phyloP scores from a whole-genome alignment of 2,888 invertebrate genomes.

The Mesorhabditis belari region DNA sequence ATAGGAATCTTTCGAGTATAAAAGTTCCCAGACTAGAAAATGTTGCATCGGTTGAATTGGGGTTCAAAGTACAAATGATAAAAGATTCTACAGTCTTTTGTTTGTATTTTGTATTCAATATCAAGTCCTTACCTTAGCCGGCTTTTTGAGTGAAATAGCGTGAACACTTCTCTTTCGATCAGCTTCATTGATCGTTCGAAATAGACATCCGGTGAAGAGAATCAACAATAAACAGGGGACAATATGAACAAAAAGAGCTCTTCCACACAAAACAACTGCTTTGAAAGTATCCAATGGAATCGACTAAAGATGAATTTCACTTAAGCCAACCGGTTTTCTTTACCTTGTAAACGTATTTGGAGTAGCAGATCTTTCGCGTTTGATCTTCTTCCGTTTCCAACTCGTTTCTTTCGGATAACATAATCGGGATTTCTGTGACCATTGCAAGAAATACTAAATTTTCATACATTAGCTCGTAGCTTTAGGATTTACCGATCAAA shows the following conservation, averaged over 20 bases:
- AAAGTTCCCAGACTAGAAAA: too few relatives aligned
- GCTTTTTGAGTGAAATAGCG: slow-evolving; percentile 7
- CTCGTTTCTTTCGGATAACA: neutral
- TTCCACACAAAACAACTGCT: slow-evolving; percentile 65
- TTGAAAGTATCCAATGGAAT: slow-evolving; percentile 67
- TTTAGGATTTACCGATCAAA: slow-evolving; percentile 3
- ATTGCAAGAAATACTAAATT: neutral
- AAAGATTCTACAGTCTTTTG: too few relatives aligned
- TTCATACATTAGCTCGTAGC: neutral
- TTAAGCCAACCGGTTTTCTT: neutral
- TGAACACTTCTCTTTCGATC: slow-evolving; percentile 14
- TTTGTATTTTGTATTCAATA: too few relatives aligned
- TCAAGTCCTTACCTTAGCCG: too few relatives aligned
- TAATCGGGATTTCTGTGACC: neutral
- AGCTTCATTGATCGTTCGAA: slow-evolving; percentile 10
- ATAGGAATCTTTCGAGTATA: too few relatives aligned
- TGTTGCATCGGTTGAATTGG: too few relatives aligned
- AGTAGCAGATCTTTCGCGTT: neutral
- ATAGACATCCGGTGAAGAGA: slow-evolving; percentile 15
- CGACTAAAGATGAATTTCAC: slow-evolving; percentile 14
- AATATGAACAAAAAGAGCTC: slow-evolving; percentile 71
- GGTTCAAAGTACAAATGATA: too few relatives aligned
- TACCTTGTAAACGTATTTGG: neutral
- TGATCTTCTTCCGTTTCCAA: neutral
- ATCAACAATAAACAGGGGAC: slow-evolving; percentile 21